Conservation (phyloP, 2,113 vertebrate species). For the Catharus fuscescens region DNA sequence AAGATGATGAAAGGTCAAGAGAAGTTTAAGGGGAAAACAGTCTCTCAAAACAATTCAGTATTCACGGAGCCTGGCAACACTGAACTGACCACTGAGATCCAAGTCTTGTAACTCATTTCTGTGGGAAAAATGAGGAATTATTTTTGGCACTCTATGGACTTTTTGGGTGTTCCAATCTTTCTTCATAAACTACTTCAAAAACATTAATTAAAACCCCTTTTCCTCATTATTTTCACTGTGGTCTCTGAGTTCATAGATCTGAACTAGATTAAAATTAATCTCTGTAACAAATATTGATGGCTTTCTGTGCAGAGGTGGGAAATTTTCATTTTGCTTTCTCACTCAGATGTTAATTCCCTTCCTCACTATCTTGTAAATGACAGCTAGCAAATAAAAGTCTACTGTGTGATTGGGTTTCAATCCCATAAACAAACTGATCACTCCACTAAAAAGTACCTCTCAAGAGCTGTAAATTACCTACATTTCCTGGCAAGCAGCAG, state of each 20-base stretch:
- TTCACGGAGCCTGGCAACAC: neutral
- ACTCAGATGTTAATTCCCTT: neutral
- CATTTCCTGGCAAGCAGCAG: neutral
- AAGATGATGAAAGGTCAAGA: constrained; percentile 12
- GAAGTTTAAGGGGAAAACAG: constrained; percentile 10
- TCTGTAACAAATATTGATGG: neutral
- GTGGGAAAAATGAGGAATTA: neutral
- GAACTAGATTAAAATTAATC: neutral
- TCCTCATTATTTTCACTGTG: neutral
- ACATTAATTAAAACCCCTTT: neutral
- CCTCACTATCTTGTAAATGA: neutral
- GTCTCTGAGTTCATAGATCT: neutral
- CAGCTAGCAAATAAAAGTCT: neutral
- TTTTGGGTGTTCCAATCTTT: constrained; percentile 8
- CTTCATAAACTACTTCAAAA: constrained; percentile 7
- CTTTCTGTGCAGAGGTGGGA: neutral
- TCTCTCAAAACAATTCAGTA: neutral
- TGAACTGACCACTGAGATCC: constrained; percentile 3
- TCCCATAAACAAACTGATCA: neutral
- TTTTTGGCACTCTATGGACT: neutral
- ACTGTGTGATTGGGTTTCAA: neutral
- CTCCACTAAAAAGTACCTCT: neutral
- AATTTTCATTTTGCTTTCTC: neutral
- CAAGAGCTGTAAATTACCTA: neutral
- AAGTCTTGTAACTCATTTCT: neutral